A percentile compares a stretch with the other conserved stretches of the same genome.
These are phyloP conservation scores for Dryas iulia DNA, from an alignment of 1,140 invertebrate species.

Conservation along the genomic window DNA sequence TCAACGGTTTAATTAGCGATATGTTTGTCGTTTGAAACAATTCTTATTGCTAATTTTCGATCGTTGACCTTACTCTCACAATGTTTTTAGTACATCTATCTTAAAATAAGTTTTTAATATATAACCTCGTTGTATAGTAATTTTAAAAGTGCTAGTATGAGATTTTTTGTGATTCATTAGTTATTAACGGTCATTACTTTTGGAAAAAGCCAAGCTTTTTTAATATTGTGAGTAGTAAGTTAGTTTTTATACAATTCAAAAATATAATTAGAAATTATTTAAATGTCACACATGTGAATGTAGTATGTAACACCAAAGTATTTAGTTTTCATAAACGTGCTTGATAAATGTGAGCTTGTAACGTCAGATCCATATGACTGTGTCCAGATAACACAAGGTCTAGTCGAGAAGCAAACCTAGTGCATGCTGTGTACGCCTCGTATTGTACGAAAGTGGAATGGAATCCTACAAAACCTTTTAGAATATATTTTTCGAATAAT, in stretches of 20 bases:
- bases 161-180: background rate
- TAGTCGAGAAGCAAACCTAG: slow-evolving; percentile 18
- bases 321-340: background rate
- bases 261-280: background rate
- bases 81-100: background rate
- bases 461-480: slow-evolving; percentile 37
- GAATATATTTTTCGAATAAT: no score
- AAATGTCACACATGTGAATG: background rate
- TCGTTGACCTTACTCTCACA: background rate
- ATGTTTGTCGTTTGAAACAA: background rate
- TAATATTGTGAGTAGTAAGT: background rate
- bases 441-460: slow-evolving; percentile 50
- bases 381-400: background rate
- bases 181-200: background rate
- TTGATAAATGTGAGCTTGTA: background rate
- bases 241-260: background rate
- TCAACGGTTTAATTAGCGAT: background rate
- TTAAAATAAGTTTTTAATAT: background rate
- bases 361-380: background rate
- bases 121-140: background rate
- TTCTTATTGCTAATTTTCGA: background rate
- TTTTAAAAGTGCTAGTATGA: background rate
- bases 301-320: background rate
- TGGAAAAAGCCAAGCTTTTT: background rate
- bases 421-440: slow-evolving; percentile 33